Percentiles rank a stretch among this genome's conserved stretches.
These are phyloP conservation scores for Sminthurides aquaticus DNA, from an alignment of 2,888 invertebrate species.

Conservation along the genomic window DNA sequence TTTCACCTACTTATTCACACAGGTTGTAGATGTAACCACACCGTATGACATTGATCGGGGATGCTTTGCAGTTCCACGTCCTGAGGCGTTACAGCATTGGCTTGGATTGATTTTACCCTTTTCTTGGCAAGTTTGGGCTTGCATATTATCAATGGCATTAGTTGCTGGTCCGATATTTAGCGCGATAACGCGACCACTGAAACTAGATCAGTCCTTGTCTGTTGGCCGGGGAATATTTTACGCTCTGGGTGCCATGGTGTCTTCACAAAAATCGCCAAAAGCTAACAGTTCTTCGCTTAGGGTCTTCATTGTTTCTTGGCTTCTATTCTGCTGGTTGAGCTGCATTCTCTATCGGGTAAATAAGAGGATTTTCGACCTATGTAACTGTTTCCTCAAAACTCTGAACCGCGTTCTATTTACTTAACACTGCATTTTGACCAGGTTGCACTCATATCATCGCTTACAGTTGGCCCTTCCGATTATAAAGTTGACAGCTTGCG, in stretches of 20 bases:
- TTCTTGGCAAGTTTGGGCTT: slow-evolving; percentile 43
- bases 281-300: slow-evolving; percentile 38
- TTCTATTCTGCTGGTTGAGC: slow-evolving; percentile 42
- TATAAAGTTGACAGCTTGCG: slow-evolving; percentile 33
- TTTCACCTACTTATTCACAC: no score
- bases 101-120: slow-evolving; percentile 40
- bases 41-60: slow-evolving; percentile 42
- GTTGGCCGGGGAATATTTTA: slow-evolving; percentile 39
- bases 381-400: neutral
- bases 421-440: neutral
- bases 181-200: slow-evolving; percentile 35
- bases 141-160: slow-evolving; percentile 40
- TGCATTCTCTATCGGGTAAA: slow-evolving; percentile 36
- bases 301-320: slow-evolving; percentile 38
- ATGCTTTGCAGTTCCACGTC: slow-evolving; percentile 42
- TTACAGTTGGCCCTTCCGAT: slow-evolving; percentile 37
- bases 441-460: slow-evolving; percentile 40
- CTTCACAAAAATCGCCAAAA: slow-evolving; percentile 32
- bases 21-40: slow-evolving; percentile 39
- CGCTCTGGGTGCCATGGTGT: slow-evolving; percentile 37
- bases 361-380: neutral
- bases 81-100: slow-evolving; percentile 41
- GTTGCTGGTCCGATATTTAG: slow-evolving; percentile 40
- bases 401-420: neutral
- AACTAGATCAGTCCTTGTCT: slow-evolving; percentile 33